These are phyloP conservation scores for Himalopsyche anomala DNA, from an alignment of 2,888 invertebrate genomes.

Conservation along the genomic window DNA sequence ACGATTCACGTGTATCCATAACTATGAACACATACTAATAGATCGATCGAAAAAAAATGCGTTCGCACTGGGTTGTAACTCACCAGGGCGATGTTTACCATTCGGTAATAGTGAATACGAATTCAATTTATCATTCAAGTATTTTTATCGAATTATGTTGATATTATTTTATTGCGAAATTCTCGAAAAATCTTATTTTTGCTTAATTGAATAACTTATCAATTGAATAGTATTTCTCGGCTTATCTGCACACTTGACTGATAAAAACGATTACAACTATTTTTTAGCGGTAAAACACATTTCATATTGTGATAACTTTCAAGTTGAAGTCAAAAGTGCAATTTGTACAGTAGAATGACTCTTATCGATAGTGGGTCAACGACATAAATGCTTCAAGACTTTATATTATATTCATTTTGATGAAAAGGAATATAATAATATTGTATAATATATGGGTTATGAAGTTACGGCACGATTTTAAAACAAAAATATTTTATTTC, in stretches of 20 bases:
- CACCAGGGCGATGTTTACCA: no score
- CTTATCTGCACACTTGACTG: not conserved
- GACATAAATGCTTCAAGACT: not conserved
- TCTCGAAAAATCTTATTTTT: not conserved
- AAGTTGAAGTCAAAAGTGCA: conserved; percentile 29
- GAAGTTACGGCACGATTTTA: no score
- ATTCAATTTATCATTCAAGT: not conserved
- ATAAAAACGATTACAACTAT: conserved; percentile 27
- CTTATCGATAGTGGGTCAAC: conserved; percentile 28
- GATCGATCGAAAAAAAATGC: no score
- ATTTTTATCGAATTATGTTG: not conserved
- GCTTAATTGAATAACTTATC: conserved; percentile 5
- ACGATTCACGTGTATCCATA: no score
- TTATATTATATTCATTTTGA: not conserved
- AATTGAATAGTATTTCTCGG: not conserved
- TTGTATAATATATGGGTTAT: no score
- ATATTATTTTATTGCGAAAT: not conserved
- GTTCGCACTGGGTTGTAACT: no score
- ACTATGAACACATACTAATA: no score
- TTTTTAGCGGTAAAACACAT: conserved; percentile 32
- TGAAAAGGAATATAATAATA: not conserved
- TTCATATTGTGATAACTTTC: not conserved
- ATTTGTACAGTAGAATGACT: not conserved
- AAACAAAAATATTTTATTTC: no score
- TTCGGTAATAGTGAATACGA: no score